Evolutionary conservation across 2,113 vertebrate species (phyloP).

Genomic region (Hemiscyllium ocellatum): DNA sequence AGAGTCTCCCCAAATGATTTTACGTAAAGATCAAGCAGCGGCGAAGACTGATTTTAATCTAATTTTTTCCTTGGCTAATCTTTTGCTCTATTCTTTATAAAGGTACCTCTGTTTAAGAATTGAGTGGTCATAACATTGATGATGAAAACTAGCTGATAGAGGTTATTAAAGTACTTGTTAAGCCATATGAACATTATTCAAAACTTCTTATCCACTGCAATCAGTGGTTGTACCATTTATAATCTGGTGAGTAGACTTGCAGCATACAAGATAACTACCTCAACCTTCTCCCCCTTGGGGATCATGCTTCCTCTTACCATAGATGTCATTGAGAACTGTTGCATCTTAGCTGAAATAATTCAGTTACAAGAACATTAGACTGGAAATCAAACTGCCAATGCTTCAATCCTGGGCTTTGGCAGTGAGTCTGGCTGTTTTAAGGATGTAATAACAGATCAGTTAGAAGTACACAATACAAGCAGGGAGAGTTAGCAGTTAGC

Average conservation of each 20-base stretch:
- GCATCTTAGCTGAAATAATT: not conserved
- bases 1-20: not conserved
- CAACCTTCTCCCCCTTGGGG: not conserved
- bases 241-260: not conserved
- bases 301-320: not conserved
- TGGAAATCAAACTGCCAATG: no score
- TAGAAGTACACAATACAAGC: no score
- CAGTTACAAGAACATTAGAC: no score
- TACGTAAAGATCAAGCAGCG: not conserved
- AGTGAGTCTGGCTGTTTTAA: no score
- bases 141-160: not conserved
- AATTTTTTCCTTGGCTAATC: not conserved
- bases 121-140: not conserved
- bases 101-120: not conserved
- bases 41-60: not conserved
- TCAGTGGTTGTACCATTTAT: not conserved
- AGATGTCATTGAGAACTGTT: not conserved
- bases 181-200: not conserved
- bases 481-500: no score
- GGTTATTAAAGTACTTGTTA: not conserved
- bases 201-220: not conserved
- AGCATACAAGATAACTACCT: not conserved
- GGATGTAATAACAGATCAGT: no score
- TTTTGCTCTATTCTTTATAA: not conserved
- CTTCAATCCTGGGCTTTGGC: no score